Evolutionary conservation across 2,888 invertebrate species (phyloP).

Genomic region (Amorpha juglandis): DNA sequence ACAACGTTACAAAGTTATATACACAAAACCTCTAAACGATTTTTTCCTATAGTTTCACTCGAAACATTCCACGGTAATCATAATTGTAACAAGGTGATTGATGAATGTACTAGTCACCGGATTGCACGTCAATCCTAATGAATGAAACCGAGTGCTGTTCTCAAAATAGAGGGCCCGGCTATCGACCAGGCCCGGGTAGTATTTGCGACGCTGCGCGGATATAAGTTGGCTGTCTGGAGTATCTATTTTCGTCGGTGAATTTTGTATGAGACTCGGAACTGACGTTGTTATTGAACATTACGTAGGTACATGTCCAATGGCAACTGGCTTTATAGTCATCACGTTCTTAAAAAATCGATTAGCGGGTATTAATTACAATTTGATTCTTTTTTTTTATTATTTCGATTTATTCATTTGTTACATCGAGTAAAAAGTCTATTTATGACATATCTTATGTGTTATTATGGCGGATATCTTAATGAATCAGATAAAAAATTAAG

Average conservation of each 20-base stretch:
- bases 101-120: background rate
- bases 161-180: slow-evolving; percentile 2
- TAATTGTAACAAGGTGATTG: background rate
- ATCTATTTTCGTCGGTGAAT: slow-evolving; percentile 41
- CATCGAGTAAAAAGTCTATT: too few relatives aligned
- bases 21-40: too few relatives aligned
- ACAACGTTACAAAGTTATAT: too few relatives aligned
- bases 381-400: too few relatives aligned
- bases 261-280: slow-evolving; percentile 36
- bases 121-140: background rate
- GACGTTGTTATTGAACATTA: background rate
- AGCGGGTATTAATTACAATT: too few relatives aligned
- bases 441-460: too few relatives aligned
- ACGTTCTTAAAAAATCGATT: too few relatives aligned
- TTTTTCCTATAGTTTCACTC: background rate
- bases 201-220: slow-evolving; percentile 5
- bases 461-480: too few relatives aligned
- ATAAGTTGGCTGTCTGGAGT: slow-evolving; percentile 9
- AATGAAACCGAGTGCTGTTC: slow-evolving; percentile 13
- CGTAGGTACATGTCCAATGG: too few relatives aligned
- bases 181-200: slow-evolving; percentile 8
- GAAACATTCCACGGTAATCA: background rate
- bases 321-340: too few relatives aligned
- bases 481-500: too few relatives aligned
- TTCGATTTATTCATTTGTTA: too few relatives aligned